A percentile compares a stretch with the other conserved stretches of the same genome.
Evolutionary conservation across 2,113 vertebrate species (phyloP).

Genomic region (Alaudala cheleensis): DNA sequence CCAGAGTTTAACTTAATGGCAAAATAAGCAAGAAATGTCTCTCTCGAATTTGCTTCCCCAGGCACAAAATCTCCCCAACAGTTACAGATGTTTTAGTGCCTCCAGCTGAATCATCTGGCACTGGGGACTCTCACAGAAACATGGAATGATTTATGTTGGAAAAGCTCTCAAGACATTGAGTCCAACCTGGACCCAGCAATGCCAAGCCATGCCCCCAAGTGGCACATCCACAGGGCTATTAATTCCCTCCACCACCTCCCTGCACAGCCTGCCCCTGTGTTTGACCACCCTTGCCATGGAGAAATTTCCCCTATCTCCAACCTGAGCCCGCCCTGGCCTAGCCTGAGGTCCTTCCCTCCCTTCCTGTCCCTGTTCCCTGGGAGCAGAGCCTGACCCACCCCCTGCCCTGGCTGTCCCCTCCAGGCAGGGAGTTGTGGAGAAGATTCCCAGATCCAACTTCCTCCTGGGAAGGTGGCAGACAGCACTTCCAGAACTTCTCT

Average conservation of each 20-base stretch:
- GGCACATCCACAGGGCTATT: neutral
- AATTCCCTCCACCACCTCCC: neutral
- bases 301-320: rapidly evolving
- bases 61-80: neutral
- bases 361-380: neutral
- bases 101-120: neutral
- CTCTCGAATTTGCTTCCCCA: neutral
- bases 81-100: neutral
- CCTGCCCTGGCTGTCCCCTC: neutral
- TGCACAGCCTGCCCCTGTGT: neutral
- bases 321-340: neutral
- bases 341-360: neutral
- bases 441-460: neutral
- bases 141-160: neutral
- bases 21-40: neutral
- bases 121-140: neutral
- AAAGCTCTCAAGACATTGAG: neutral
- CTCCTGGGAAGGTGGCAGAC: neutral
- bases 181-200: neutral
- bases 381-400: neutral
- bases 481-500: neutral
- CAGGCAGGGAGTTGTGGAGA: neutral
- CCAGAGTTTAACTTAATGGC: neutral
- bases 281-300: neutral
- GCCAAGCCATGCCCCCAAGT: neutral